These are phyloP conservation scores for Peribatodes rhomboidaria DNA, from an alignment of 2,888 invertebrate species.

Conservation along the genomic window DNA sequence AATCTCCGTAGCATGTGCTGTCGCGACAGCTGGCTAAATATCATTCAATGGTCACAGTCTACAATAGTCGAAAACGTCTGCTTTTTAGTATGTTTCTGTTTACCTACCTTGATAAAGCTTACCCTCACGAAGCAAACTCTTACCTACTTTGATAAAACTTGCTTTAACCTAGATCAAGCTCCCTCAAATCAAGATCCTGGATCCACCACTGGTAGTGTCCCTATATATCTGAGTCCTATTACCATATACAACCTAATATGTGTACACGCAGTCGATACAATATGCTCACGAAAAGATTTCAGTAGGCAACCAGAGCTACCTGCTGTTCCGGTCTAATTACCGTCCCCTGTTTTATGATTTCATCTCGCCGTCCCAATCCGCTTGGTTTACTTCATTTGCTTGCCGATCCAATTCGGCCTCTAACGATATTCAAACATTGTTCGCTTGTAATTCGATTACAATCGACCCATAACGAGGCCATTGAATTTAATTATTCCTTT, in stretches of 20 bases:
- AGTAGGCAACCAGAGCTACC: neutral
- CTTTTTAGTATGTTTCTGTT: too few species aligned
- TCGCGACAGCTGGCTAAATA: too few species aligned
- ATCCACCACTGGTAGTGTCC: too few species aligned
- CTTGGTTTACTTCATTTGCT: slow-evolving; percentile 16
- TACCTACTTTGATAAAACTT: too few species aligned
- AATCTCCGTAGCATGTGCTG: too few species aligned
- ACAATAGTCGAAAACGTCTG: too few species aligned
- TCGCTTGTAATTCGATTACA: slow-evolving; percentile 38
- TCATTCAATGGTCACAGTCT: too few species aligned
- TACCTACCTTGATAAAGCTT: too few species aligned
- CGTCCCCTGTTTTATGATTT: slow-evolving; percentile 27
- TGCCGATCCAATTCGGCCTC: slow-evolving; percentile 29
- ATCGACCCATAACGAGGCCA: slow-evolving; percentile 40
- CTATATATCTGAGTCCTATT: too few species aligned
- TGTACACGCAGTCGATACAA: neutral
- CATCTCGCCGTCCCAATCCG: slow-evolving; percentile 20
- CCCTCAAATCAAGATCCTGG: too few species aligned
- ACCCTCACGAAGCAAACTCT: too few species aligned
- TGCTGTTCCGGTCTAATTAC: neutral
- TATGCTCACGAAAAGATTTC: neutral
- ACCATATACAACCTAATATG: neutral
- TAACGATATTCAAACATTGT: slow-evolving; percentile 45
- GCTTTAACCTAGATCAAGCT: too few species aligned
- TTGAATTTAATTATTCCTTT: slow-evolving; percentile 32